Base-by-base conservation (phyloP, 2,888 invertebrate genomes). In the Cephonodes hylas region DNA sequence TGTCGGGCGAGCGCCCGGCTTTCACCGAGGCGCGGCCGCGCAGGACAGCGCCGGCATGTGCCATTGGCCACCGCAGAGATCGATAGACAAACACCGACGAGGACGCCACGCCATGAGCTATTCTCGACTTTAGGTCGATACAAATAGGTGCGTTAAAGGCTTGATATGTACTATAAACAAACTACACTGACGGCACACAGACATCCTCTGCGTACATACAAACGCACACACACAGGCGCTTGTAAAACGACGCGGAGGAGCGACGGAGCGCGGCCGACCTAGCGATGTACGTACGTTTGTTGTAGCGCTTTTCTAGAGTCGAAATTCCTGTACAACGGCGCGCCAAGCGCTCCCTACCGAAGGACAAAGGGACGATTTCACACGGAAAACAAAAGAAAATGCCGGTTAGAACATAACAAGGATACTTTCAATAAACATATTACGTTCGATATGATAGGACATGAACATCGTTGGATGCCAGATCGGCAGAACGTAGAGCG, bases 11-110 rank as follows among this genome's bases (percentile, higher is more conserved):
- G 79, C 77, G 83, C 82, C 86, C 84, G 90, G 93, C 91, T 93
- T 91, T 91, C 89, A 90, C 91, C 86, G 85, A 86, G 86, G 89
- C 85, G 83, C 85, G 83, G 93, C 90, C 86, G 88, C 89, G 93
- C 90, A 89, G 82, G 86, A 84, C 81, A 86, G 89, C 83, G 83
- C 86, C 91, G 92, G 92, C 93, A 93, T 93, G 93, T 93, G 91
- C 91, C 86, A 94, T 94, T 94, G 94, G 94, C 88, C 89, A 88
- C 86, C 86, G 85, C 86, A 77, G 81, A 91, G 93, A 94, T 94
- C 94, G 94, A 94, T 94, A 94, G 93, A 87, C 91, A 93, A 93
- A 93, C 90, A 91, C 85, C 88, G 84, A 76, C 85, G 93, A 93
- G 92, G 93, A 89, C 91, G 83, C 85, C 91, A 90, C 89, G 89